Conservation (phyloP, 2,888 invertebrate genomes). For the Polylopha cassiicola region DNA sequence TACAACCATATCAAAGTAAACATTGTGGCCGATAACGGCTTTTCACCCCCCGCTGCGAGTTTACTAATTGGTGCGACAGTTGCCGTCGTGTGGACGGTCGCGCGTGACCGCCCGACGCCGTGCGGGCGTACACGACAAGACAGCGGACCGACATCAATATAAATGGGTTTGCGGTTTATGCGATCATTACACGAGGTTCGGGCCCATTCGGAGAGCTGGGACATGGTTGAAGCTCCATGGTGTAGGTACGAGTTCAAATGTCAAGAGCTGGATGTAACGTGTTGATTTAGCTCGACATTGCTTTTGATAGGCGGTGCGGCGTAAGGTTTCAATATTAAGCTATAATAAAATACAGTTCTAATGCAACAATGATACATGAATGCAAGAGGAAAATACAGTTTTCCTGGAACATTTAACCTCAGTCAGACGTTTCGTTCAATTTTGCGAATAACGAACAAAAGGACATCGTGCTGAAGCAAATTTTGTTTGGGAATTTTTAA, state of each 20-base stretch:
- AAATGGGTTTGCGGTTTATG: conserved; percentile 20
- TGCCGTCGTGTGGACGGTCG: conserved; percentile 25
- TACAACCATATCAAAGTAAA: conserved; percentile 12
- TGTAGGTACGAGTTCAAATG: conserved; percentile 20
- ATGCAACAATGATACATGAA: conserved; percentile 18
- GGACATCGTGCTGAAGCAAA: too few species aligned
- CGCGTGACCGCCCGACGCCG: conserved; percentile 31
- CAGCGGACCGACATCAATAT: conserved; percentile 17
- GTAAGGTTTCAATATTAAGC: too few species aligned
- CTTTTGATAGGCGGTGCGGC: conserved; percentile 7
- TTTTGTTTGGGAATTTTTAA: too few species aligned
- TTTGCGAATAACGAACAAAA: too few species aligned
- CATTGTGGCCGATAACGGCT: conserved; percentile 20
- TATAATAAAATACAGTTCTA: too few species aligned
- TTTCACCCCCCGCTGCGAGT: conserved; percentile 21
- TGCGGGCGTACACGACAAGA: conserved; percentile 25
- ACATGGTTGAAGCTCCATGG: conserved; percentile 18
- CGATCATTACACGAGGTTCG: conserved; percentile 21
- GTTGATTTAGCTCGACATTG: conserved; percentile 19
- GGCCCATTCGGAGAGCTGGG: conserved; percentile 12
- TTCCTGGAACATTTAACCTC: conserved; percentile 32
- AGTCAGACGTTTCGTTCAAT: too few species aligned
- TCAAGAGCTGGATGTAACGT: conserved; percentile 21
- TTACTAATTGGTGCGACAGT: conserved; percentile 34
- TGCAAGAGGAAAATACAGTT: conserved; percentile 31